These are phyloP conservation scores for Lota lota DNA, from an alignment of 2,113 vertebrate species.

Conservation along the genomic window DNA sequence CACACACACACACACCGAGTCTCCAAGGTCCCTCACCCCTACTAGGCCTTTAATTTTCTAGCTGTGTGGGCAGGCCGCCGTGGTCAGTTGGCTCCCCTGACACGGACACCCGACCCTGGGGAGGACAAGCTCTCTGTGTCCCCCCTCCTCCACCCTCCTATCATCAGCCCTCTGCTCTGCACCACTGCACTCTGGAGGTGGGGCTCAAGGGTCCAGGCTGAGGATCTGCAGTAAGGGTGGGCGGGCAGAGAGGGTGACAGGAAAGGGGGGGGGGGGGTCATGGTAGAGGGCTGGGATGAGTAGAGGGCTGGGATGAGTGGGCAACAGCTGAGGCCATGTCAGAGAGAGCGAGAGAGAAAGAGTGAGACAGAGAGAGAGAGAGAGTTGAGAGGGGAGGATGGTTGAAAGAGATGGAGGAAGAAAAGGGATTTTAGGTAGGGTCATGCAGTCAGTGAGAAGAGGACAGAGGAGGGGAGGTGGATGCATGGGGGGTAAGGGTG, in stretches of 20 bases:
- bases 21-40: slow-evolving; percentile 18
- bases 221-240: slow-evolving; percentile 40
- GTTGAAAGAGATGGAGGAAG: slow-evolving; percentile 15
- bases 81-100: slow-evolving; percentile 64
- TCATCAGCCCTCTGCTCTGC: no score
- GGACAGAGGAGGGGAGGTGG: slow-evolving; percentile 5
- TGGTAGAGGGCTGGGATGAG: slow-evolving; percentile 16
- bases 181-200: no score
- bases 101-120: slow-evolving; percentile 55
- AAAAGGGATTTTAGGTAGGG: slow-evolving; percentile 14
- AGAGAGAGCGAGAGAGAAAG: slow-evolving; percentile 30
- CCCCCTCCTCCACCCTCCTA: no score
- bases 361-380: slow-evolving; percentile 18
- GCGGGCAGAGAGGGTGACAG: slow-evolving; percentile 8
- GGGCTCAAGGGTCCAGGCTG: no score
- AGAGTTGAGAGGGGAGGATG: slow-evolving; percentile 24
- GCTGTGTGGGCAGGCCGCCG: slow-evolving; percentile 59
- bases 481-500: not conserved
- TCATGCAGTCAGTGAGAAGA: slow-evolving; percentile 36
- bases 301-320: slow-evolving; percentile 14
- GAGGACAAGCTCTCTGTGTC: slow-evolving; percentile 41
- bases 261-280: slow-evolving; percentile 13
- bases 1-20: slow-evolving; percentile 4
- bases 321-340: slow-evolving; percentile 23
- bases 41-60: slow-evolving; percentile 66